Evolutionary conservation across 2,113 vertebrate genomes (phyloP).

Genomic region (Mixornis gularis): DNA sequence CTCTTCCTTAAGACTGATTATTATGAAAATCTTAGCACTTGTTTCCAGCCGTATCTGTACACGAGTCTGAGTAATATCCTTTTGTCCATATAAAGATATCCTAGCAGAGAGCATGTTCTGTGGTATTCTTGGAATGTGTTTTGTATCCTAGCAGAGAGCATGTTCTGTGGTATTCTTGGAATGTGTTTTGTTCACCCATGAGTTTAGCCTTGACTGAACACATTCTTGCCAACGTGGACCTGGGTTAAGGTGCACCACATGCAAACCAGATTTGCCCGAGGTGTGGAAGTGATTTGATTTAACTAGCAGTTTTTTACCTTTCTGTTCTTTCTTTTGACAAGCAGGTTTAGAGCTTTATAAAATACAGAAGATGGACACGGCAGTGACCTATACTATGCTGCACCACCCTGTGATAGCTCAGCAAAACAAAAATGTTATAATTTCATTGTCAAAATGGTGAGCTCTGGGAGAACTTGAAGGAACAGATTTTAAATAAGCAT

Average conservation of each 20-base stretch:
- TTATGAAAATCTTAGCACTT: neutral
- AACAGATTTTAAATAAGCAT: neutral
- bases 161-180: constrained; percentile 30
- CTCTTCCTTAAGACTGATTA: neutral
- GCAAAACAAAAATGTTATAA: constrained; percentile 18
- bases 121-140: constrained; percentile 45
- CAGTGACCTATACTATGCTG: constrained; percentile 8
- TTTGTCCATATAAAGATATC: neutral
- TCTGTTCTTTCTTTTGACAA: constrained; percentile 49
- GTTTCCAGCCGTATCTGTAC: neutral
- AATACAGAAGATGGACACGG: neutral
- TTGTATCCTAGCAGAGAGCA: too few species aligned
- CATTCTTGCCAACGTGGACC: constrained; percentile 35
- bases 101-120: neutral
- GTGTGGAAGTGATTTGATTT: constrained; percentile 64
- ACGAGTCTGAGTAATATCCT: neutral
- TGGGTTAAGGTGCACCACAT: constrained; percentile 22
- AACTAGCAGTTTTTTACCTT: constrained; percentile 67
- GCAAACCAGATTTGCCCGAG: constrained; percentile 64
- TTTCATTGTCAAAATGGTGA: constrained; percentile 11
- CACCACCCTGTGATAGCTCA: neutral
- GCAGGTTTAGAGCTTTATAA: constrained; percentile 58
- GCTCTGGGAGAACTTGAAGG: neutral
- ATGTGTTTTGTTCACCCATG: constrained; percentile 28
- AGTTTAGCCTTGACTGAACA: constrained; percentile 52